These are phyloP conservation scores for Idaea aversata DNA, from an alignment of 2,888 invertebrate genomes.

Conservation along the genomic window DNA sequence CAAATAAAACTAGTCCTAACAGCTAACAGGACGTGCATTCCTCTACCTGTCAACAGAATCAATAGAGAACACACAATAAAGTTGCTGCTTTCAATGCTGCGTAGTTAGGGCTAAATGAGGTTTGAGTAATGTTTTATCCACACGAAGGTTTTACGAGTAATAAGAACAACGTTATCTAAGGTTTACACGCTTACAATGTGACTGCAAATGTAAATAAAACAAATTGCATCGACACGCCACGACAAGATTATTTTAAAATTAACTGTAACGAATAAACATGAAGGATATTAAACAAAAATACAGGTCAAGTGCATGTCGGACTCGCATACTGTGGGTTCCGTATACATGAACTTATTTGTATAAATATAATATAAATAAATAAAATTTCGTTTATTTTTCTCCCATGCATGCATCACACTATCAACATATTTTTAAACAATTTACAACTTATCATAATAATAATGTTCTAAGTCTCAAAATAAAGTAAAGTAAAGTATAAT, in stretches of 20 bases:
- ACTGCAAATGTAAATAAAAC: not conserved
- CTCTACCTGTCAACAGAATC: conserved; percentile 68
- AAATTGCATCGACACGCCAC: not conserved
- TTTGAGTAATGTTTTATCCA: conserved; percentile 71
- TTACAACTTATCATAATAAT: too few species aligned
- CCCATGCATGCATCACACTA: too few species aligned
- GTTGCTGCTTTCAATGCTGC: conserved; percentile 72
- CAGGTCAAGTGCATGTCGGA: not conserved
- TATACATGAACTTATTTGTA: not conserved
- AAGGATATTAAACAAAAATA: not conserved
- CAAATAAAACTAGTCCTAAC: conserved; percentile 56
- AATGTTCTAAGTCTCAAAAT: too few species aligned
- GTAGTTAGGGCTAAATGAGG: conserved; percentile 77
- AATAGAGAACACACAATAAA: conserved; percentile 77
- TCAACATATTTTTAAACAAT: too few species aligned
- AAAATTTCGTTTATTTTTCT: too few species aligned
- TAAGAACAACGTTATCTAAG: conserved; percentile 40
- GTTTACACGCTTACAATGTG: conserved; percentile 10
- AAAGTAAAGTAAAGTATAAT: too few species aligned
- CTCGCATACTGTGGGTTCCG: not conserved
- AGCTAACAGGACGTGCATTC: conserved; percentile 54
- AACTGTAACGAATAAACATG: not conserved
- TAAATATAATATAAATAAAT: not conserved
- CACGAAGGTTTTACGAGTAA: conserved; percentile 71
- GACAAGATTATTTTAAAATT: not conserved